Base-by-base conservation (phyloP, 1,140 invertebrate species). In the Carcinoscorpius rotundicauda region DNA sequence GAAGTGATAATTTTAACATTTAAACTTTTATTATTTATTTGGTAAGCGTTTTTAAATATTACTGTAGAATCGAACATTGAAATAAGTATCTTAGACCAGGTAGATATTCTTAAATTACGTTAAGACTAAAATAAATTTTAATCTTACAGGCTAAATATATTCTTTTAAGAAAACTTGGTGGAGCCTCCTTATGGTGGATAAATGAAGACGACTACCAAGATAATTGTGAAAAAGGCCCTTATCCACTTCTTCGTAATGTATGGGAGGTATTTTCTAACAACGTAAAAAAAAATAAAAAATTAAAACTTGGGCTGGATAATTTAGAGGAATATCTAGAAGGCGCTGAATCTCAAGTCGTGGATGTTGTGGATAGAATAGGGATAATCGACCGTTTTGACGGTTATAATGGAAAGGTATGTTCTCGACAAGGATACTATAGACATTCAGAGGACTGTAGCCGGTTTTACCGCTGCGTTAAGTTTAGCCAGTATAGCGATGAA, bases 391-490 rank as follows among this genome's bases (percentile, higher is more conserved):
- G 62, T n/a, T 55, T 63, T 8, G 64, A 71, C 53, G 63, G 67
- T 52, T 61, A 66, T 29, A 55, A 58, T 5, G 86, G 80, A 73
- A 87, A 89, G 70, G 78, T 82, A 51, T 91, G 89, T 72, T 82
- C 86, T 0, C 78, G 86, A 58, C 86, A 88, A 77, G 88, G 88
- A 4, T 89, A 86, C 72, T 89, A 87, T 74, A 83, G 87, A 3
- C 86, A 90, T 77, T 87, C 87, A 4, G 81, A 82, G 61, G 86
- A 87, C 67, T 91, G 88, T 73, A 85, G 85, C 58, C 64, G 86
- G 65, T 91, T 91, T 76, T 91, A 90, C 74, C 84, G 88, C 11
- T 91, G 88, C 72, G 86, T 90, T 0, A 88, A 88, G 74, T 88
- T 88, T 72, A 82, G 89, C 74, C 86, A 88, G 75, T 81, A 81